These are phyloP conservation scores for Enteromius anoplus DNA, from an alignment of 2,797 vertebrate genomes.

Conservation along the genomic window DNA sequence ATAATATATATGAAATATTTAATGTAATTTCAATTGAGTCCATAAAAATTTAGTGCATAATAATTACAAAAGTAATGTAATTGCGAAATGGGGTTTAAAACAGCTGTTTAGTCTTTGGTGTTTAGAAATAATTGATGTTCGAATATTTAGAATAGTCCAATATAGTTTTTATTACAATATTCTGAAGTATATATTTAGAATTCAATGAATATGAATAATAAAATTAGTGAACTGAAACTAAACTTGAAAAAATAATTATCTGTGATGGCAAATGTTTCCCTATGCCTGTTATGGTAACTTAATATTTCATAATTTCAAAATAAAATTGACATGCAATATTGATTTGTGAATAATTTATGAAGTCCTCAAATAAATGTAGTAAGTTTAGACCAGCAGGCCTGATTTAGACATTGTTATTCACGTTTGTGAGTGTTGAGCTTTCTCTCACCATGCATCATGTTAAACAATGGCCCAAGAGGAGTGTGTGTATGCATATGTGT, in stretches of 20 bases:
- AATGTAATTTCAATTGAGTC: background rate
- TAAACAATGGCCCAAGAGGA: conserved; percentile 70
- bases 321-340: background rate
- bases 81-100: background rate
- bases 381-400: conserved; percentile 43
- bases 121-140: background rate
- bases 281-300: background rate
- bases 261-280: background rate
- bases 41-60: background rate
- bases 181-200: background rate
- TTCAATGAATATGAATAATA: background rate
- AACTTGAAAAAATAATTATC: background rate
- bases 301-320: background rate
- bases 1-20: background rate
- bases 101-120: background rate
- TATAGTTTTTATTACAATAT: background rate
- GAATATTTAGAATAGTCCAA: background rate
- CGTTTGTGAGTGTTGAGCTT: conserved; percentile 69
- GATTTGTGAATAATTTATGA: background rate
- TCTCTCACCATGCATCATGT: conserved; percentile 65
- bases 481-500: conserved; percentile 42
- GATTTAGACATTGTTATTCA: conserved; percentile 73
- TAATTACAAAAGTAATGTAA: background rate
- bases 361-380: background rate
- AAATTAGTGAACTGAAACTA: background rate